These are phyloP conservation scores for Acanthoscelides obtectus DNA, from an alignment of 2,888 invertebrate species.

Conservation along the genomic window DNA sequence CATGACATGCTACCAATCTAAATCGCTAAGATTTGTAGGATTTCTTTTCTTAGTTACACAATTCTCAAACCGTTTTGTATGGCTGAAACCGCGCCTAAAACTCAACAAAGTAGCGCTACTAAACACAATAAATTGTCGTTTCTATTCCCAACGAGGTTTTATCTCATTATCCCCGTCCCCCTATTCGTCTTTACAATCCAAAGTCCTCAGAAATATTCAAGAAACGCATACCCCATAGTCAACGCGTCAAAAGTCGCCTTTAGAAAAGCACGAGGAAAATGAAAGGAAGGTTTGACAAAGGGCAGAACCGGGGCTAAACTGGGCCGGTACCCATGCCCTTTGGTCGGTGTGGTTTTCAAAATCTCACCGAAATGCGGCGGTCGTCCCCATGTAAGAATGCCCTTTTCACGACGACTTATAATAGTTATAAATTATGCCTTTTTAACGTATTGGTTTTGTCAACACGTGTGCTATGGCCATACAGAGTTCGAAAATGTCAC, in stretches of 20 bases:
- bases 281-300: slow-evolving; percentile 32
- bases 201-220: background rate
- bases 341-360: slow-evolving; percentile 40
- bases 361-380: background rate
- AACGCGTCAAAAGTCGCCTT: background rate
- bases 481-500: background rate
- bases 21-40: background rate
- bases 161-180: background rate
- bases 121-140: background rate
- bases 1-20: background rate
- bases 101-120: background rate
- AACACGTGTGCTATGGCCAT: slow-evolving; percentile 37
- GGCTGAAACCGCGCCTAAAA: background rate
- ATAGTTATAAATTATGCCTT: slow-evolving; percentile 42
- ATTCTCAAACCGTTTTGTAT: background rate
- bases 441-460: slow-evolving; percentile 42
- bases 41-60: background rate
- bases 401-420: slow-evolving; percentile 33
- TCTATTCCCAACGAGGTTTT: background rate
- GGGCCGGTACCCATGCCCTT: slow-evolving; percentile 26
- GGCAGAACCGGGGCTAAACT: slow-evolving; percentile 32
- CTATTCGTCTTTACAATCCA: background rate
- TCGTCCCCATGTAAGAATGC: slow-evolving; percentile 14
- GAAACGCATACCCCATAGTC: background rate
- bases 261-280: slow-evolving; percentile 4